Base-by-base conservation (phyloP, 2,888 invertebrate genomes). In the Sphaerophoria taeniata region DNA sequence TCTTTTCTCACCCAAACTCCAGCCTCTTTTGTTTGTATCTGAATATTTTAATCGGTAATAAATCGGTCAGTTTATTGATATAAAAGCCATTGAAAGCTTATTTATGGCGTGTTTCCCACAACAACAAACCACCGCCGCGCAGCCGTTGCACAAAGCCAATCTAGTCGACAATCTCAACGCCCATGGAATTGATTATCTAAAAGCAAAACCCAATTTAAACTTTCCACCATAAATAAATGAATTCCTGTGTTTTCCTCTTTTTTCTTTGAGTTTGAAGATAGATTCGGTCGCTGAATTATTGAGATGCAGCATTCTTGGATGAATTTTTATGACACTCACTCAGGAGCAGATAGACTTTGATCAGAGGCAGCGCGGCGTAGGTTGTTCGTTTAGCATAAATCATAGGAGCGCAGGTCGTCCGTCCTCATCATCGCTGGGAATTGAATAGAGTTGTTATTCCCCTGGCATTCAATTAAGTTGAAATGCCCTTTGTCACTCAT, bases 181-280 rank as follows among this genome's bases (percentile, higher is more conserved):
- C 61, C 45, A 72, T 63, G 34, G 56, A 43, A 31, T 72, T 72
- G 63, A 60, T 31, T 45, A 70, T 71, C 70, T 75, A 24, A 31
- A 71, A 53, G 45, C 43, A 70, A 71, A 76, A 24, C 24, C 81
- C 81, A 76, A 65, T 81, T 81, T 71, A 45, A 71, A 76, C 70
- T 76, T 81, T 81, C 76, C 76, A 71, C 47, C 61, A 74, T 80
- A 63, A 70, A 79, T 67, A 53, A 70, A 70, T 39, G 31, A 53
- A 67, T 53, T 67, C 67, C 16, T 53, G 24, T 67, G 67, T 53
- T 67, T 67, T 36, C 12, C 36, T 39, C 51, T 51, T 24, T 60
- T 60, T 58, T 24, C 11, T 39, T 58, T 43, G 16, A 14, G 14
- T 9, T 16, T 5, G 9, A 33, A 34, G 5, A 4, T 11, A 14